Evolutionary conservation across 64 coral and sea anemone species (phyloP).

Genomic region (Anthopleura sola): DNA sequence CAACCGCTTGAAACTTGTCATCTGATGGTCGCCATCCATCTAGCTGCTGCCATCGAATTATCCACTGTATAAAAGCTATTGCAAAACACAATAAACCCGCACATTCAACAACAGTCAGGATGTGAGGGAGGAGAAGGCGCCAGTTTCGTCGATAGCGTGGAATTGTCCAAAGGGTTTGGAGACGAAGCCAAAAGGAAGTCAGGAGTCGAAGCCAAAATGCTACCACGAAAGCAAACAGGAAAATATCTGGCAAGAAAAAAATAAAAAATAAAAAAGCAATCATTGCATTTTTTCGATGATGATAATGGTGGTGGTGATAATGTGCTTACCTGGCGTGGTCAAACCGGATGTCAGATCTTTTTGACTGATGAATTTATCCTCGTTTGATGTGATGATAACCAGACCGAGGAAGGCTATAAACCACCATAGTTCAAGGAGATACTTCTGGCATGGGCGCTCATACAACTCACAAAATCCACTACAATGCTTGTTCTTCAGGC

Average conservation of each 20-base stretch:
- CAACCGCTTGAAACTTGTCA: neutral
- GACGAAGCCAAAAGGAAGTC: neutral
- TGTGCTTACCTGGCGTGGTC: neutral
- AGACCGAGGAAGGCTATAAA: conserved; percentile 5
- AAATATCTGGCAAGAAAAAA: neutral
- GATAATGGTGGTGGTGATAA: neutral
- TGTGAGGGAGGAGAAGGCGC: neutral
- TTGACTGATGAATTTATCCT: neutral
- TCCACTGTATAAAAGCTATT: neutral
- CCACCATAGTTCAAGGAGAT: conserved; percentile 3
- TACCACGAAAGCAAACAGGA: neutral
- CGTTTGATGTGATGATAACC: neutral
- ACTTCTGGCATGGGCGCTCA: neutral
- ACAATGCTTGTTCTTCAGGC: neutral
- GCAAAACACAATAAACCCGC: neutral
- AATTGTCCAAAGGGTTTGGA: neutral
- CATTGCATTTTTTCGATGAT: neutral
- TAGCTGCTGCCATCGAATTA: neutral
- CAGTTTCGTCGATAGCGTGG: conserved; percentile 10
- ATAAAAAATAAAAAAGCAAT: neutral
- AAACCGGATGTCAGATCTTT: conserved; percentile 1
- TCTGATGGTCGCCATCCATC: conserved; percentile 6
- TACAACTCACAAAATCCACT: neutral
- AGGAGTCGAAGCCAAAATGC: neutral
- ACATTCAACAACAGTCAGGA: neutral